Evolutionary conservation across 2,888 invertebrate species (phyloP).

Genomic region (Mamestra brassicae): DNA sequence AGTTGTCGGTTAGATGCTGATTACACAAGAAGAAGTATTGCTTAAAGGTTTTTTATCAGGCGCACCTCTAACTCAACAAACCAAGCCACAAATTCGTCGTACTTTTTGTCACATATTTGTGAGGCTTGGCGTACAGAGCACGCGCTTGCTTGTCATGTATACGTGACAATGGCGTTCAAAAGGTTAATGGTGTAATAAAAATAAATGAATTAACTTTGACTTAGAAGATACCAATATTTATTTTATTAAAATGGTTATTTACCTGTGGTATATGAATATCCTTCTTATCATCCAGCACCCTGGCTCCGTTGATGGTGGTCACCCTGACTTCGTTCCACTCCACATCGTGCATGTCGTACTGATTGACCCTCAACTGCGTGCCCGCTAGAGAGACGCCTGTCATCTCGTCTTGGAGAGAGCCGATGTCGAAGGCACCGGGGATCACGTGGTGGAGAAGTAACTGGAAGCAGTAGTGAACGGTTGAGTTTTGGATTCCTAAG

Average conservation of each 20-base stretch:
- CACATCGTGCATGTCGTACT: constrained; percentile 96
- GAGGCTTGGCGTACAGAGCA: too few relatives aligned
- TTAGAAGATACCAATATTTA: too few relatives aligned
- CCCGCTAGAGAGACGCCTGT: constrained; percentile 97
- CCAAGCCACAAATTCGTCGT: too few relatives aligned
- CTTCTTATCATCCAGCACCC: constrained; percentile 95
- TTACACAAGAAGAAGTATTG: background rate
- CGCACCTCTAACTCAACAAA: background rate
- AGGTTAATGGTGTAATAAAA: too few relatives aligned
- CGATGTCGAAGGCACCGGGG: constrained; percentile 95
- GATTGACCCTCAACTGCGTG: constrained; percentile 96
- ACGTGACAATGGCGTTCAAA: too few relatives aligned
- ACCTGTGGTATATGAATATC: constrained; percentile 96
- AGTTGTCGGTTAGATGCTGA: background rate
- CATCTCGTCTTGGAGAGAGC: constrained; percentile 96
- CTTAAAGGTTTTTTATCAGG: background rate
- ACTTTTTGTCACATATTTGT: too few relatives aligned
- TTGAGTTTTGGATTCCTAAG: background rate
- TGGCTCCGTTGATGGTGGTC: constrained; percentile 96
- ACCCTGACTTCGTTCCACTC: constrained; percentile 97
- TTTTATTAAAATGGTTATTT: background rate
- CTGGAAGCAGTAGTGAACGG: constrained; percentile 80
- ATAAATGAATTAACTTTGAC: too few relatives aligned
- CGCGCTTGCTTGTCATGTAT: too few relatives aligned
- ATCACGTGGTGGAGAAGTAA: constrained; percentile 96